Conservation (phyloP, 2,797 vertebrate genomes). For the Thaleichthys pacificus region DNA sequence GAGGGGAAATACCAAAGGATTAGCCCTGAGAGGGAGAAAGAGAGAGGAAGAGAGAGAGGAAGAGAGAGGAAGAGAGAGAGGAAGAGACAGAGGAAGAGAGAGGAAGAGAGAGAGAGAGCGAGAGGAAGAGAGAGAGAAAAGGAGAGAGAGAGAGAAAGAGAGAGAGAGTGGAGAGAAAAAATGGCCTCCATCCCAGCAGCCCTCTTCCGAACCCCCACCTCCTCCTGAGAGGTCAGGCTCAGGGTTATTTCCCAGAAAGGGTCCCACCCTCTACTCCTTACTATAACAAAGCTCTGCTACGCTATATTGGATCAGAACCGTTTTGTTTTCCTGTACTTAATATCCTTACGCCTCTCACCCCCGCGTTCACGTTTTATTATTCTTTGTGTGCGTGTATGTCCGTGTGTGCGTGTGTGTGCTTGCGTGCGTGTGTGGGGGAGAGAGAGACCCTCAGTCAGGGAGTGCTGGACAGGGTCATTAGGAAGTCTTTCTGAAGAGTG, state of each 20-base stretch:
- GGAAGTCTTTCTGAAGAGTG: neutral
- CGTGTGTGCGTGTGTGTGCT: neutral
- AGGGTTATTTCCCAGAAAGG: constrained; percentile 63
- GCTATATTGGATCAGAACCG: neutral
- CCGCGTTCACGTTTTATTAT: neutral
- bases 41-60: neutral
- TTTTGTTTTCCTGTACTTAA: neutral
- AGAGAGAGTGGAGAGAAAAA: constrained; percentile 18
- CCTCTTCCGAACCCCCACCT: constrained; percentile 30
- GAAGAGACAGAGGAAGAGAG: constrained; percentile 22
- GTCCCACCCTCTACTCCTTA: constrained; percentile 50
- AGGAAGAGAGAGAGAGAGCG: neutral
- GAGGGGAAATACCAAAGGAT: constrained; percentile 52
- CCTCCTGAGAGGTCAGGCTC: constrained; percentile 54
- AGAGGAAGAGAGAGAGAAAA: constrained; percentile 16
- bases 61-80: constrained; percentile 4
- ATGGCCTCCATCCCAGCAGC: constrained; percentile 23
- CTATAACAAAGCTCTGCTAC: constrained; percentile 59
- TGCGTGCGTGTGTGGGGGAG: neutral
- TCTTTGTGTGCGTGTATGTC: neutral
- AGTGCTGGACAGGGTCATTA: neutral
- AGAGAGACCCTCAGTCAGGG: neutral
- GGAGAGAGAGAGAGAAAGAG: neutral
- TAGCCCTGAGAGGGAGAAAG: constrained; percentile 30
- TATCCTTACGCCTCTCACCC: constrained; percentile 7